These are phyloP conservation scores for Tamandua tetradactyla DNA, from an alignment of 2,797 vertebrate species.

Conservation along the genomic window DNA sequence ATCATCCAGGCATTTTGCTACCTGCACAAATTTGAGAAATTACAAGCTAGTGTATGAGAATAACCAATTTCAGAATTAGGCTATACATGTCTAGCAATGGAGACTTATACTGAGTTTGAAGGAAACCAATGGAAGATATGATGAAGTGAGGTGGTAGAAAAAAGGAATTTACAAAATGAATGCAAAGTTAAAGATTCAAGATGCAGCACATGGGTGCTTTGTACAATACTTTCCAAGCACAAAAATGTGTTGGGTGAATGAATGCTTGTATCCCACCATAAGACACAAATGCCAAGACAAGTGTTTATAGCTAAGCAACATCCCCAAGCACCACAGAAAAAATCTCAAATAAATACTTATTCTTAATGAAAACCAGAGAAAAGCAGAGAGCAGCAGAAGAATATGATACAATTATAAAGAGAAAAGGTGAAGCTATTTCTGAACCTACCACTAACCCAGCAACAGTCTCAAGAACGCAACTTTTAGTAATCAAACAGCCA, in stretches of 20 bases:
- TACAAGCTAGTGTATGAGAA: background rate
- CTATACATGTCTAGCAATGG: background rate
- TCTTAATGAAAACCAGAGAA: background rate
- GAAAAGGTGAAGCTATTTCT: slow-evolving; percentile 34
- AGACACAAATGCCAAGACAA: background rate
- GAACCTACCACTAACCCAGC: background rate
- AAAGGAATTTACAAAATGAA: background rate
- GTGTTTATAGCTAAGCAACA: background rate
- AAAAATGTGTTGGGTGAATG: background rate
- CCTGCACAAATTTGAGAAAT: slow-evolving; percentile 5
- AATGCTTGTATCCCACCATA: background rate
- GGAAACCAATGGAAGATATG: background rate
- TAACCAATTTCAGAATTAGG: background rate
- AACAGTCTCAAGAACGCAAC: background rate
- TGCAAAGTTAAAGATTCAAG: background rate
- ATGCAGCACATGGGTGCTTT: background rate
- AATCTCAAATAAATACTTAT: background rate
- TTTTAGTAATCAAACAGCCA: background rate
- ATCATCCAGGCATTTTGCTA: slow-evolving; percentile 19
- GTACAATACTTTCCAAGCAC: background rate
- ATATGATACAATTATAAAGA: background rate
- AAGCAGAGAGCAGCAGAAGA: background rate
- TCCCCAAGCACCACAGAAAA: background rate
- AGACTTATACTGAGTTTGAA: slow-evolving; percentile 12
- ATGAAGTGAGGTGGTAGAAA: background rate